Evolutionary conservation across 1,140 invertebrate genomes (phyloP), one percentile per base, ranked within the genome.

Genomic region (Cyclargus thomasi): DNA sequence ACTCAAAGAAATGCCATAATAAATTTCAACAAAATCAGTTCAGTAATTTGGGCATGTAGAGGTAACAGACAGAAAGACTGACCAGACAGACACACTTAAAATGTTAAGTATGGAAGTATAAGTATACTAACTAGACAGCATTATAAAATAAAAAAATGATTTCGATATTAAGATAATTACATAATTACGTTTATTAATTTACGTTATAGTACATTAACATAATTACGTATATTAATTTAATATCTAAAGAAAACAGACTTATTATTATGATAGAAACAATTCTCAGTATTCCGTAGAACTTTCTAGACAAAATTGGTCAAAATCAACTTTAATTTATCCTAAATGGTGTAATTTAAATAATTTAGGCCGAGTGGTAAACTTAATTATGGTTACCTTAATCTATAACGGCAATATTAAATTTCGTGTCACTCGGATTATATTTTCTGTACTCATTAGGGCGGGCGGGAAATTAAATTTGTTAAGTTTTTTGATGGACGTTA

Each of bases 401-500:
- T 55, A 20, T 55, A 55, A 18, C n/a, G 18, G 53, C 53, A 55
- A 55, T 55, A 55, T 55, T 55, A 18, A 55, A 55, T 20, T 18
- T 20, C 53, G 53, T 55, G 53, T 55, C 53, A 55, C 2, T 17
- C 53, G n/a, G 17, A n/a, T 18, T 18, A 16, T 18, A 18, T 18
- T 55, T 55, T 55, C 53, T 55, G 17, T 55, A 55, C 53, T 55
- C 18, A 18, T 20, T 55, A 55, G n/a, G 39, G 39, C 10, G 39
- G 5, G 16, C 17, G 53, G 47, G 21, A 70, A 65, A 70, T 70
- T 64, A 70, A 70, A 14, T 64, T 36, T 70, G 66, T 65, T 53
- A 70, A 64, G 62, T 67, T 67, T 70, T 70, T 67, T 55, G 65
- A 67, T 67, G 20, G 63, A 65, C 70, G 55, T 47, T 55, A 62